Evolutionary conservation across 2,797 vertebrate species (phyloP).

Genomic region (Scolopax bukidnonensis): DNA sequence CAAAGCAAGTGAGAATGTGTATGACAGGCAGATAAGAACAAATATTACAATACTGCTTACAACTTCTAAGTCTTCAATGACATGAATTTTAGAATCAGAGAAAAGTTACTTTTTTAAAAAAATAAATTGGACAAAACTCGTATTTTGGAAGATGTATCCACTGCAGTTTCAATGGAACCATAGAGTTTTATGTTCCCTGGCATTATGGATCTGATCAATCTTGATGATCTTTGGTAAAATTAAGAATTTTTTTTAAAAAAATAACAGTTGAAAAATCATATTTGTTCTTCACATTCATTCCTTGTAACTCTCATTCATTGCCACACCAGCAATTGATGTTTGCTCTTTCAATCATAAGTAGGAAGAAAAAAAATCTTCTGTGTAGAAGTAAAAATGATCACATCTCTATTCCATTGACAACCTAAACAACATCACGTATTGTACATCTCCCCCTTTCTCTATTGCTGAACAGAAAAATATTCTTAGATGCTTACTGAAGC

Average conservation of each 20-base stretch:
- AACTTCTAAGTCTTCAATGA: background rate
- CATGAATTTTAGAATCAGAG: background rate
- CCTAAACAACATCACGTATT: background rate
- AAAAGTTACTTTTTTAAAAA: background rate
- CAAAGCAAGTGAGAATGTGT: background rate
- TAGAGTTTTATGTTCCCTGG: background rate
- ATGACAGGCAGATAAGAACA: background rate
- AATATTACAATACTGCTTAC: background rate
- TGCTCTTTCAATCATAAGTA: background rate
- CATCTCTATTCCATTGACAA: background rate
- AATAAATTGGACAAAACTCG: background rate
- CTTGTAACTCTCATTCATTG: background rate
- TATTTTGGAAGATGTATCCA: background rate
- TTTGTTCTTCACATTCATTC: background rate
- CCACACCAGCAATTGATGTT: background rate
- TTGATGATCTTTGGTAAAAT: background rate
- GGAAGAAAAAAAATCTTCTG: background rate
- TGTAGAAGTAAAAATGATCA: background rate
- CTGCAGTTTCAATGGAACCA: background rate
- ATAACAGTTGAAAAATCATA: background rate
- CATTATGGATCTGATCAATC: background rate
- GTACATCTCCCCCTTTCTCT: background rate
- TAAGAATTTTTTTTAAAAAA: background rate
- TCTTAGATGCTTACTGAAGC: background rate
- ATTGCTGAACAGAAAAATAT: background rate